phyloP scores from a whole-genome alignment of 2,888 invertebrate genomes.

The Eupithecia centaureata region DNA sequence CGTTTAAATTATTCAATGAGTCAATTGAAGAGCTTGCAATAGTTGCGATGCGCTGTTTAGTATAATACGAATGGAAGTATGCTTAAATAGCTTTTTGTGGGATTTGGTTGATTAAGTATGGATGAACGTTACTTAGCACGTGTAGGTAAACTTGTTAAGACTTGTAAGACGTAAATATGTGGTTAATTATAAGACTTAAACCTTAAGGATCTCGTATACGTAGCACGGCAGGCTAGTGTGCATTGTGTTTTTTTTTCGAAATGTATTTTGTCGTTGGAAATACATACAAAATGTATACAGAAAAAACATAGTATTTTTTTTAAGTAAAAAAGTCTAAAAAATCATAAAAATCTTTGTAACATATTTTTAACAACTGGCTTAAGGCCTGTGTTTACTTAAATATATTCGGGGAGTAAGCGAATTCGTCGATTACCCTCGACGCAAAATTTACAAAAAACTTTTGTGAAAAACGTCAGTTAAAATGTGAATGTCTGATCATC shows the following conservation, averaged over 20 bases:
- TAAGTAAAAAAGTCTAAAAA: background rate
- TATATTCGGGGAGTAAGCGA: background rate
- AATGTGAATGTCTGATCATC: background rate
- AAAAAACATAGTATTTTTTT: no score
- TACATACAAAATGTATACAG: no score
- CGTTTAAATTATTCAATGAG: constrained; percentile 53
- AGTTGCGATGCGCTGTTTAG: constrained; percentile 42
- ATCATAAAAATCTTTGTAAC: no score
- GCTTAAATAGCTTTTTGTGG: background rate
- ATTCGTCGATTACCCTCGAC: background rate
- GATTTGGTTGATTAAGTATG: constrained; percentile 4
- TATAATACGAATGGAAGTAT: background rate
- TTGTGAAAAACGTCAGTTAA: background rate
- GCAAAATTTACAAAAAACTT: background rate
- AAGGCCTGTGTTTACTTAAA: background rate
- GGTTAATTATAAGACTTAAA: background rate
- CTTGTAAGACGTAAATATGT: background rate
- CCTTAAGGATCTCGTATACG: background rate
- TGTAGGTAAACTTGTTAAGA: no score
- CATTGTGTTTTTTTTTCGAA: background rate
- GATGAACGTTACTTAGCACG: background rate
- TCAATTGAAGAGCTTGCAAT: constrained; percentile 39
- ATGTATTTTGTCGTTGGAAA: background rate
- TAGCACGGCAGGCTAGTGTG: background rate
- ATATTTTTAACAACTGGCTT: background rate